Evolutionary conservation across 2,888 invertebrate species (phyloP), one percentile per base, ranked within the genome.

Genomic region (Drosophila sordidula): DNA sequence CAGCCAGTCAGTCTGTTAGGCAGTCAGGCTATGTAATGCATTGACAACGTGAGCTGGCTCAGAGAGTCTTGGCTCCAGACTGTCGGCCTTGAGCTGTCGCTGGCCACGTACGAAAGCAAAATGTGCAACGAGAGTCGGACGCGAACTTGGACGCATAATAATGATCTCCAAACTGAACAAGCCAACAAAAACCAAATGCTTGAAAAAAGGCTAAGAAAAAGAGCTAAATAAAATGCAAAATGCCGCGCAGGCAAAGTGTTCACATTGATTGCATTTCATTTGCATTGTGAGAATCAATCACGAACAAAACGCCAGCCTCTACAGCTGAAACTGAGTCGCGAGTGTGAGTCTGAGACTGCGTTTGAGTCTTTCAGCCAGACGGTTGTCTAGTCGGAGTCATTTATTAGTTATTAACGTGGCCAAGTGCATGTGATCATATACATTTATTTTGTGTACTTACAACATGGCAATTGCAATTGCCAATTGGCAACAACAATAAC

Each of bases 281-380:
- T 82, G 85, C 75, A 81, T 73, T 83, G 87, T 86, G 88, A 83
- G 83, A 83, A 88, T 83, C 83, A 83, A 83, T 83, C 83, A 88
- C 66, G 73, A 71, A 58, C 0, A n/a, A 22, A 16, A 29, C 29
- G 22, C 22, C 22, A 22, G 29, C 22, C 50, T 64, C 26, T 22
- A 38, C 18, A 50, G 61, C 39, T 34, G 29, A 36, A 22, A 12
- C 16, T 22, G 32, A 18, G 29, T 41, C 44, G 26, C 8, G 18
- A 34, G 45, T 26, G 45, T 16, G 9, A 38, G 46, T 38, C 50
- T 25, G 16, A 45, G 36, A 41, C 34, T 5, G 41, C 12, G 41
- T 47, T 49, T 61, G 32, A 11, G 14, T 12, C 29, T 36, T 16
- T 8, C n/a, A n/a, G 57, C n/a, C 41, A 41, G 71, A 41, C 66